These are phyloP conservation scores for Nothocercus nigrocapillus DNA, from an alignment of 2,113 vertebrate genomes.

Conservation along the genomic window DNA sequence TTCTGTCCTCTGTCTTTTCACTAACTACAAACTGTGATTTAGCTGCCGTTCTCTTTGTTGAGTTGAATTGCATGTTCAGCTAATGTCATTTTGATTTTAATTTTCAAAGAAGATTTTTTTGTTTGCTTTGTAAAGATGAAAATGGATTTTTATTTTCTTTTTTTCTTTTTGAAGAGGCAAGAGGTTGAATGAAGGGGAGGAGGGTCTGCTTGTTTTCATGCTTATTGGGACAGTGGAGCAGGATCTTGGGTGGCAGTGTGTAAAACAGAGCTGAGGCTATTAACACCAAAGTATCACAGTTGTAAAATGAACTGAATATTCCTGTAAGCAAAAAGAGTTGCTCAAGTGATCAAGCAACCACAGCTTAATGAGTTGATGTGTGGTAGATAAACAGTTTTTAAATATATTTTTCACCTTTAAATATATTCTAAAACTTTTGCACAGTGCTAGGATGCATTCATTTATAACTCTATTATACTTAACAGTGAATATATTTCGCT, in stretches of 20 bases:
- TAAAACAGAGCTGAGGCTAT: not conserved
- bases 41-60: not conserved
- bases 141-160: not conserved
- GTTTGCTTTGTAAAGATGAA: not conserved
- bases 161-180: not conserved
- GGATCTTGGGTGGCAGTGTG: not conserved
- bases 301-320: not conserved
- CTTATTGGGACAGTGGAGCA: not conserved
- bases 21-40: rapidly evolving
- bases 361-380: not conserved
- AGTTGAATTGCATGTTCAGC: not conserved
- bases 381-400: not conserved
- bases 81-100: rapidly evolving
- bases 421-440: not conserved
- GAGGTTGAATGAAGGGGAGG: not conserved
- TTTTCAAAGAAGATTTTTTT: not conserved
- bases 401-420: not conserved
- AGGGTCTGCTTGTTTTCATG: not conserved
- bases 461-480: not conserved
- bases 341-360: not conserved
- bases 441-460: not conserved
- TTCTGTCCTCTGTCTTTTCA: not conserved
- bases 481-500: not conserved
- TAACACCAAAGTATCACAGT: not conserved
- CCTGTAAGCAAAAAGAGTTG: not conserved